A percentile compares a stretch with the other conserved stretches of the same genome.
Evolutionary conservation across 2,888 invertebrate genomes (phyloP).

Genomic region (Lasioglossum pauxillum): DNA sequence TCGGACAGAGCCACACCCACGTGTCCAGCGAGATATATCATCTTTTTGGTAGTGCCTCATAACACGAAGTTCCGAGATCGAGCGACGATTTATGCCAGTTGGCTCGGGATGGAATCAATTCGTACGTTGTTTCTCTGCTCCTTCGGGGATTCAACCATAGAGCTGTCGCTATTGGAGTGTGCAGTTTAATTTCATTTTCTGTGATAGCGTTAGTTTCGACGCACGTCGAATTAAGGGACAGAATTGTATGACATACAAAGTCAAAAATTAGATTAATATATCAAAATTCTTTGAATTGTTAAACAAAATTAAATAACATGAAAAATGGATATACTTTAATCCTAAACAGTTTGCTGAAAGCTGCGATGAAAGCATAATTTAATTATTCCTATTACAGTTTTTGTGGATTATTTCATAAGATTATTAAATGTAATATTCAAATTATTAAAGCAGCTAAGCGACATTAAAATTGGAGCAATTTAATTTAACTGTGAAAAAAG

Average conservation of each 20-base stretch:
- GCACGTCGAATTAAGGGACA: neutral
- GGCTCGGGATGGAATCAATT: slow-evolving; percentile 47
- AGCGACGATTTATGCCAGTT: slow-evolving; percentile 72
- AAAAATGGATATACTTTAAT: neutral
- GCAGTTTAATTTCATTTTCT: neutral
- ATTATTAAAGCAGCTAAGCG: neutral
- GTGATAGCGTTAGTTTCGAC: neutral
- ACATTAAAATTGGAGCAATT: neutral
- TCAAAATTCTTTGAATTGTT: neutral
- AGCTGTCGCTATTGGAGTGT: neutral
- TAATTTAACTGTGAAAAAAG: neutral
- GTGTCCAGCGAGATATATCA: slow-evolving; percentile 72
- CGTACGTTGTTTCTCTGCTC: slow-evolving; percentile 7
- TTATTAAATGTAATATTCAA: neutral
- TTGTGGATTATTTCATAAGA: neutral
- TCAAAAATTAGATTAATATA: neutral
- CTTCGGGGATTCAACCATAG: neutral
- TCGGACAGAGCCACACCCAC: slow-evolving; percentile 62
- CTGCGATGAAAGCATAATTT: neutral
- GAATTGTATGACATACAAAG: neutral
- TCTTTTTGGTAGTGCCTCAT: slow-evolving; percentile 51
- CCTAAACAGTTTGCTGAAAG: neutral
- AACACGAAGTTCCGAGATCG: slow-evolving; percentile 71
- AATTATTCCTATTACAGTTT: neutral
- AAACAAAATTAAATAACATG: neutral